Conservation (phyloP, 2,888 invertebrate genomes). For the Ornithoptera priamus region DNA sequence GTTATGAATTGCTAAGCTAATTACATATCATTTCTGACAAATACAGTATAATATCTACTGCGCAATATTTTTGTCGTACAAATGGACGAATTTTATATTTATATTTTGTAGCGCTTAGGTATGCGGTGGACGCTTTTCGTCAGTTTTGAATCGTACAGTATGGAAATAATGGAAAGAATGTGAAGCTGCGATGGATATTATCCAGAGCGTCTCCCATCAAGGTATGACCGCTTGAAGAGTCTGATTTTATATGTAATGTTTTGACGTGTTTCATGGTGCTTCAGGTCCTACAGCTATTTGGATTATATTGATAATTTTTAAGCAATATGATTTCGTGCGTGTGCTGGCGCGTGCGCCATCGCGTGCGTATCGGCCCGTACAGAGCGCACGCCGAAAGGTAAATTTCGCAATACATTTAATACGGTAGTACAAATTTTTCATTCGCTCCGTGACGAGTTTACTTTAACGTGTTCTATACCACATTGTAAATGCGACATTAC, state of each 20-base stretch:
- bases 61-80: conserved; percentile 7
- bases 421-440: conserved; percentile 67
- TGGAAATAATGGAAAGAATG: neutral
- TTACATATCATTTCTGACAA: conserved; percentile 18
- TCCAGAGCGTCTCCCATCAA: conserved; percentile 7
- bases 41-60: conserved; percentile 1
- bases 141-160: conserved; percentile 22
- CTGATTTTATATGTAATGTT: conserved; percentile 42
- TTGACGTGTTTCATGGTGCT: conserved; percentile 61
- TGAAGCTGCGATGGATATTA: conserved; percentile 1
- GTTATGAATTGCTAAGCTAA: conserved; percentile 12
- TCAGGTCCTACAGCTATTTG: conserved; percentile 54
- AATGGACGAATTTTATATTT: conserved; percentile 15
- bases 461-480: conserved; percentile 40
- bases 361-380: conserved; percentile 35
- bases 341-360: neutral
- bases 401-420: conserved; percentile 42
- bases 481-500: conserved; percentile 55
- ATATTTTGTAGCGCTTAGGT: conserved; percentile 21
- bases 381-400: conserved; percentile 46
- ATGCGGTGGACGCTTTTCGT: neutral
- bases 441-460: conserved; percentile 67
- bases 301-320: conserved; percentile 45
- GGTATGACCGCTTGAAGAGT: conserved; percentile 27
- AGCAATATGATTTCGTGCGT: conserved; percentile 4